Base-by-base conservation (phyloP, 2,797 vertebrate species). In the Thalassophryne amazonica region DNA sequence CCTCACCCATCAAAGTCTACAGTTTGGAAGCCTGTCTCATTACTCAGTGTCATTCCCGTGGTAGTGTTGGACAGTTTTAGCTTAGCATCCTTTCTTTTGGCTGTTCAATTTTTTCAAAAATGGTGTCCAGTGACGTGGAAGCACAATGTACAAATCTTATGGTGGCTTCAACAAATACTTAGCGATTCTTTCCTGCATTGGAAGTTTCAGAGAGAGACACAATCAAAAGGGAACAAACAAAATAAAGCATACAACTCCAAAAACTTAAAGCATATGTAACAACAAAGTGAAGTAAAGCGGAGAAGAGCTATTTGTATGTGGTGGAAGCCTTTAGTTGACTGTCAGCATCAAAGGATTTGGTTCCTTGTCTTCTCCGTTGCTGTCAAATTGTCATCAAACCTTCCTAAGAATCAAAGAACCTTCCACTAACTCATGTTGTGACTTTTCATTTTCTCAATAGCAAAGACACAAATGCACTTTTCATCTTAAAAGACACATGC, bases 301-400 rank as follows among this genome's bases (percentile, higher is more conserved):
- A 45, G 20, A 28, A 28, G n/a, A 30, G 73, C 53, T 72, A 62
- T 76, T 74, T 71, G 76, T 78, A 62, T 74, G 60, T 60, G 59
- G 52, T 43, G 61, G 69, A 55, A 76, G 69, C 47, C 67, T 78
- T 78, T 72, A 81, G 80, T 84, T 69, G 58, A 76, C 77, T 79
- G 60, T 66, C 66, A n/a, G 70, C 74, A 79, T 80, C 77, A 88
- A 83, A 86, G 77, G 63, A 60, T 67, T 73, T 65, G 69, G 73
- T 48, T 62, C 60, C 50, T 12, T 65, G 66, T 82, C 77, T 75
- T 76, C 65, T 85, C 67, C 73, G 60, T 60, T 59, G 21, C 63
- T 74, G 76, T 86, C 79, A 84, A 81, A 80, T 68, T 78, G 70
- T 75, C 75, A 84, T 64, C 32, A 60, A 83, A 80, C 63, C 72